Evolutionary conservation across 2,888 invertebrate species (phyloP), one percentile per base, ranked within the genome.

Genomic region (Thymelicus lineola): DNA sequence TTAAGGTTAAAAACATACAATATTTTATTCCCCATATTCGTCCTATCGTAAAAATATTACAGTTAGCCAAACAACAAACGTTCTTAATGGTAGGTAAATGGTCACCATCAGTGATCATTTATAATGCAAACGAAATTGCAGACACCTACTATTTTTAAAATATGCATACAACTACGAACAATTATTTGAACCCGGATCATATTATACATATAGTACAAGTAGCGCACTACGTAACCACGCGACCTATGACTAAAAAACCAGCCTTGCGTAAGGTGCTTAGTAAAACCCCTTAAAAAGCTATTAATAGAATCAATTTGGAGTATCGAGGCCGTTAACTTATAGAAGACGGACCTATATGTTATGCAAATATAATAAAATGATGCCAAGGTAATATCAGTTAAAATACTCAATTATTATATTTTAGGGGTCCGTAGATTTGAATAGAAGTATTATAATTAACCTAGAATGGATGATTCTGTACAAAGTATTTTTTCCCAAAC

Each of bases 271-370:
- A 65, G 45, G n/a, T 15, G 42, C 48, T 65, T 55, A 57, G 65
- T 65, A 65, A 65, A 57, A 65, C 55, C 35, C 53, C 64, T 35
- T 46, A 57, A 46, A 38, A 36, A 57, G 28, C 65, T 57, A 65
- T 65, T 57, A 65, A 65, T 65, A 65, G 38, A 57, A 28, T 57
- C 28, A 65, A 53, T 59, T 64, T 55, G 55, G 28, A 57, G 12
- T 15, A 57, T 17, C 55, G 65, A 57, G 65, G 55, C 28, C 57
- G 17, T 57, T 57, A 28, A 65, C 65, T 45, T 55, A 57, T 15
- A 57, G 57, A 57, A 65, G 57, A 45, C 65, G 65, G 65, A 65
- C 57, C 65, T 65, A 64, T 58, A 36, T 66, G 35, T 57, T 65
- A 57, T 58, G 58, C 66, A 66, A 66, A 66, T 58, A 65, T 57